Evolutionary conservation across 2,113 vertebrate species (phyloP).

Genomic region (Poeciliopsis prolifica): DNA sequence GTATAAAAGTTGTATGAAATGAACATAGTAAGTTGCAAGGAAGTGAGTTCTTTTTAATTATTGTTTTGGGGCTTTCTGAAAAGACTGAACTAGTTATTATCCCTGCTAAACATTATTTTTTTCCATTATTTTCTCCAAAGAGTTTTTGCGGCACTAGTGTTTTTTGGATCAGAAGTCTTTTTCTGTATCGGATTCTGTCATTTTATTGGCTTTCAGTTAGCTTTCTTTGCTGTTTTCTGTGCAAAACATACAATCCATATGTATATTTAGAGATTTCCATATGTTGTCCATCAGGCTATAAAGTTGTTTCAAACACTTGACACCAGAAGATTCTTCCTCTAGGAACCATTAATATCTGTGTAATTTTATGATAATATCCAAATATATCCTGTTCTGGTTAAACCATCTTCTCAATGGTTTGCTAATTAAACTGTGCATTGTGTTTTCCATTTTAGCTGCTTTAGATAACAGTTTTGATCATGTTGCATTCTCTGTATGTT

Average conservation of each 20-base stretch:
- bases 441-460: background rate
- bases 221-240: too few species aligned
- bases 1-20: too few species aligned
- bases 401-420: background rate
- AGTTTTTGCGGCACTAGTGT: too few species aligned
- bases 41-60: too few species aligned
- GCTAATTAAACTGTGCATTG: background rate
- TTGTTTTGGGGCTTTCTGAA: too few species aligned
- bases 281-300: background rate
- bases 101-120: too few species aligned
- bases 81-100: too few species aligned
- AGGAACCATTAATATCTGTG: background rate
- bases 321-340: background rate
- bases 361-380: background rate
- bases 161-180: background rate
- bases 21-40: too few species aligned
- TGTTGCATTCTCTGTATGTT: background rate
- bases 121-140: too few species aligned
- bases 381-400: constrained; percentile 1
- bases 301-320: background rate
- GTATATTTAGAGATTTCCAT: background rate
- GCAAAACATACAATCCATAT: background rate
- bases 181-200: background rate
- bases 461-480: background rate
- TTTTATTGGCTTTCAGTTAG: background rate